Evolutionary conservation across 1,140 invertebrate genomes (phyloP).

Genomic region (Brachionus angularis): DNA sequence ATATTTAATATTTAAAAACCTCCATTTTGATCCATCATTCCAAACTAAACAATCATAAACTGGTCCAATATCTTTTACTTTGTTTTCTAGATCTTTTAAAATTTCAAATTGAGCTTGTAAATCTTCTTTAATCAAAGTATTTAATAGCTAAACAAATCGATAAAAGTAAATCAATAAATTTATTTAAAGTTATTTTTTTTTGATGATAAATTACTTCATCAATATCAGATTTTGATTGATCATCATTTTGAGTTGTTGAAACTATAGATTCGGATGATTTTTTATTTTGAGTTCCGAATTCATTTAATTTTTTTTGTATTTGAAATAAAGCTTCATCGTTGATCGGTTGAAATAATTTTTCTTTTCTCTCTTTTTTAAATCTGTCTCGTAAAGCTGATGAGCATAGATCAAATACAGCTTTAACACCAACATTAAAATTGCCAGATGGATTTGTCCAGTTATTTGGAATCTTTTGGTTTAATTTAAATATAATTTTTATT

Average conservation of each 20-base stretch:
- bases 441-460: constrained; percentile 77
- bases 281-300: neutral
- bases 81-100: constrained; percentile 76
- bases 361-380: constrained; percentile 19
- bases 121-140: constrained; percentile 64
- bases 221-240: neutral
- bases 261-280: neutral
- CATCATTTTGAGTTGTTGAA: no score
- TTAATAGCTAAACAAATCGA: neutral
- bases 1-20: constrained; percentile 61
- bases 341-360: constrained; percentile 19
- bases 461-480: constrained; percentile 78
- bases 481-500: constrained; percentile 47
- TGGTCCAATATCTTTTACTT: constrained; percentile 77
- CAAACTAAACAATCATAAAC: constrained; percentile 89
- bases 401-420: constrained; percentile 73
- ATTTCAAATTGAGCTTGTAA: constrained; percentile 78
- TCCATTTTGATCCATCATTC: constrained; percentile 74
- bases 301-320: constrained; percentile 29
- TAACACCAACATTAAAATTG: constrained; percentile 74
- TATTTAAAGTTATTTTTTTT: neutral
- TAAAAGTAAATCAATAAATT: neutral
- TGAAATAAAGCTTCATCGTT: constrained; percentile 22
- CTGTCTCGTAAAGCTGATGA: neutral
- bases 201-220: neutral